Base-by-base conservation (phyloP, 2,113 vertebrate genomes). In the Epinephelus fuscoguttatus region DNA sequence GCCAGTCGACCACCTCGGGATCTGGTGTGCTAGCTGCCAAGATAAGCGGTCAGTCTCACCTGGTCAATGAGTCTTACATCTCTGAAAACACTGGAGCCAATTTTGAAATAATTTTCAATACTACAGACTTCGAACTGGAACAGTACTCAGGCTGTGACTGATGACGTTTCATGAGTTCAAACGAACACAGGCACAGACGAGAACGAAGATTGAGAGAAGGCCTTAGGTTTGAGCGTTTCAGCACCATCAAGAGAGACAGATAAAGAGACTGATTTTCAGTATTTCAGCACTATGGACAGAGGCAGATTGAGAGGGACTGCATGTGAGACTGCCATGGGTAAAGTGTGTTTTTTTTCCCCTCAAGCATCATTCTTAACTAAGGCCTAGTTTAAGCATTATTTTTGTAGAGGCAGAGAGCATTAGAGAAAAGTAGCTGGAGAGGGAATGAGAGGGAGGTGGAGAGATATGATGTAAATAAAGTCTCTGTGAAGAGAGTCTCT, bases 391-490 rank as follows among this genome's bases (percentile, higher is more conserved):
- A 70, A 70, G 63, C 49, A 69, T 84, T 70, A 59, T 84, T 76
- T 86, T 85, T 62, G 68, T 69, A 57, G 53, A 75, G 33, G 61
- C 73, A 72, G 40, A 60, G 75, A 75, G 72, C 82, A 91, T 89
- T 85, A 59, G 84, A 78, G 69, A 71, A 70, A 84, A 73, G 30
- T 57, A 87, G 71, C 68, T 74, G 47, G 55, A 68, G 74, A 85
- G 50, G 57, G 59, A 84, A 78, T 59, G 66, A 69, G 59, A 69
- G 42, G 56, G 40, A 42, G 67, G 49, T 61, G 62, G 69, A 3
- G 66, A 49, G 62, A 75, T 53, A 75, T 84, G 86, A 92, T 85
- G 87, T 92, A 88, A 91, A 92, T 90, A 91, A 84, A 90, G 84
- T 87, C 81, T 89, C 85, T 89, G 89, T 91, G 88, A 91, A 86